phyloP scores from a whole-genome alignment of 1,140 invertebrate species.

The Globodera ellingtonae region DNA sequence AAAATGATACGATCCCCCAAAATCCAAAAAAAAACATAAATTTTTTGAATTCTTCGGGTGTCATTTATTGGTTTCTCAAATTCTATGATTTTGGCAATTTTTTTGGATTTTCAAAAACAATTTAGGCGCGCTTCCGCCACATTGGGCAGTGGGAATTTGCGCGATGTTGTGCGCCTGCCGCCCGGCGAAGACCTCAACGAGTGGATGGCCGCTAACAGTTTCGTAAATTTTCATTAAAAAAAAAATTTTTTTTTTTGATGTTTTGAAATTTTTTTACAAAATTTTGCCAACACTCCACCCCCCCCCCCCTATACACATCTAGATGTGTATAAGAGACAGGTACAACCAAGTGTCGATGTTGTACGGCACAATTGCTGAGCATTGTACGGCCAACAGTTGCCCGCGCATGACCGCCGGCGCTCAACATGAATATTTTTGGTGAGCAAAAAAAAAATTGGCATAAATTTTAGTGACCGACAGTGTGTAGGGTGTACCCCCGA shows the following conservation, averaged over 20 bases:
- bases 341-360: constrained; percentile 99
- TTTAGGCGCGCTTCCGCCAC: constrained; percentile 99
- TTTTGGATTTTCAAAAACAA: constrained; percentile 71
- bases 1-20: too few relatives aligned
- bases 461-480: too few relatives aligned
- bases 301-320: constrained; percentile 65
- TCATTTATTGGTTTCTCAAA: too few relatives aligned
- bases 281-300: background rate
- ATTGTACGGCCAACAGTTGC: constrained; percentile 96
- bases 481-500: too few relatives aligned
- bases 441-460: background rate
- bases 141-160: constrained; percentile 91
- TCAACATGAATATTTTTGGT: constrained; percentile 99
- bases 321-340: constrained; percentile 98
- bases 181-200: constrained; percentile 99
- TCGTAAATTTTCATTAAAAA: constrained; percentile 13
- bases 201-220: constrained; percentile 97
- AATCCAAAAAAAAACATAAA: too few relatives aligned
- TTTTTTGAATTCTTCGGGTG: too few relatives aligned
- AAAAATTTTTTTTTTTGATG: constrained; percentile 8
- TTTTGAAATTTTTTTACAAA: constrained; percentile 11
- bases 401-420: constrained; percentile 92
- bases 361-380: constrained; percentile 98
- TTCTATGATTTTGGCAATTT: too few relatives aligned
- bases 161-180: constrained; percentile 91